phyloP scores from a whole-genome alignment of 2,888 invertebrate genomes.

The Dysmachus trigonus region DNA sequence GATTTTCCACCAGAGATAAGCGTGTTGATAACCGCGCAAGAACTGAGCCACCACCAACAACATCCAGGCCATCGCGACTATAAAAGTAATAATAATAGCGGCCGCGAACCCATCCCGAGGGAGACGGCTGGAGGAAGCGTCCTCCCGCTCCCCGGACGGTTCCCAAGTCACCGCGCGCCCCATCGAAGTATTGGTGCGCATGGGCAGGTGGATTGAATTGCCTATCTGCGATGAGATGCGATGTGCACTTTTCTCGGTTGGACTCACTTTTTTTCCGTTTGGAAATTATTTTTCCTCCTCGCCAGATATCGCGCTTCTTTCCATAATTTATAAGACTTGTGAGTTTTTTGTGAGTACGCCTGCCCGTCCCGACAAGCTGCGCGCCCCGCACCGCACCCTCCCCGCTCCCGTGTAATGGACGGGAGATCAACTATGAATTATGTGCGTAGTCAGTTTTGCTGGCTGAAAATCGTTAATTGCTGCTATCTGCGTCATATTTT shows the following conservation, averaged over 20 bases:
- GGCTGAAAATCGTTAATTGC: slow-evolving; percentile 44
- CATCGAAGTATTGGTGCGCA: slow-evolving; percentile 34
- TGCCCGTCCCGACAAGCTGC: background rate
- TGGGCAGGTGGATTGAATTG: slow-evolving; percentile 43
- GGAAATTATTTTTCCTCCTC: slow-evolving; percentile 31
- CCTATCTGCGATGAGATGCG: background rate
- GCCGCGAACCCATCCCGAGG: background rate
- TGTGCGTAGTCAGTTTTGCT: slow-evolving; percentile 42
- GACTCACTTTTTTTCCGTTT: background rate
- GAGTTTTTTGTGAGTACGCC: slow-evolving; percentile 27
- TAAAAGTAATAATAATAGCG: slow-evolving; percentile 37
- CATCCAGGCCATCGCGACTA: background rate
- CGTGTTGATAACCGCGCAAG: slow-evolving; percentile 9
- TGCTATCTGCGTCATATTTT: slow-evolving; percentile 17
- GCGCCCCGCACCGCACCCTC: background rate
- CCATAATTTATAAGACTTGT: slow-evolving; percentile 40
- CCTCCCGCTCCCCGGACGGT: background rate
- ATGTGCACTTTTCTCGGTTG: slow-evolving; percentile 26
- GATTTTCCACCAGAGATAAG: slow-evolving; percentile 42
- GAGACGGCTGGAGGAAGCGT: background rate
- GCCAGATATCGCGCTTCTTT: slow-evolving; percentile 31
- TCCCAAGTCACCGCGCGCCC: background rate
- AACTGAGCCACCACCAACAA: slow-evolving; percentile 14
- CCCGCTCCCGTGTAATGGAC: background rate
- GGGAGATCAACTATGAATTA: slow-evolving; percentile 39